Conservation (phyloP, 1,140 invertebrate genomes). For the Drosophila sechellia region DNA sequence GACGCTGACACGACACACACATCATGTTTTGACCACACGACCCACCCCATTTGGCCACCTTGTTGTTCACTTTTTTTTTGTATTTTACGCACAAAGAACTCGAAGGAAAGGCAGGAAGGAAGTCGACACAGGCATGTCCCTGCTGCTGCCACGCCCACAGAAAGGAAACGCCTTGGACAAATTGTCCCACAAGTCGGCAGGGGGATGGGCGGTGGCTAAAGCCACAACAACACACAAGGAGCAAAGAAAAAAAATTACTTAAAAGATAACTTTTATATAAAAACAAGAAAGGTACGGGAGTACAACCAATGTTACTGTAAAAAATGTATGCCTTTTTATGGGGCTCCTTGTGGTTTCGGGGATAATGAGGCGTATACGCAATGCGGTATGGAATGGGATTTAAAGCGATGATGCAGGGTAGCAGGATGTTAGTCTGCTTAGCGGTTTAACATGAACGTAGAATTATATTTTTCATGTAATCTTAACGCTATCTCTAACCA, state of each 20-base stretch:
- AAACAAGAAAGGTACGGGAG: constrained; percentile 1
- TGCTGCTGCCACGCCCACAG: constrained; percentile 44
- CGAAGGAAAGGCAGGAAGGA: constrained; percentile 62
- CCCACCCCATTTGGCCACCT: constrained; percentile 14
- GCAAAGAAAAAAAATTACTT: constrained; percentile 42
- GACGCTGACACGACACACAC: constrained; percentile 40
- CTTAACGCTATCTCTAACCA: no score
- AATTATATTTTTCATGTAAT: background rate
- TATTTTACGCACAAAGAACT: constrained; percentile 48
- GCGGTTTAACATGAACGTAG: background rate
- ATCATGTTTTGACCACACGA: constrained; percentile 34
- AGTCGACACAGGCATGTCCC: constrained; percentile 66
- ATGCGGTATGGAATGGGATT: constrained; percentile 25
- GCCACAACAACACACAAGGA: constrained; percentile 18
- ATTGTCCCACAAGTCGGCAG: constrained; percentile 51
- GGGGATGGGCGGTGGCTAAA: background rate
- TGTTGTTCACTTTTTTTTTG: constrained; percentile 32
- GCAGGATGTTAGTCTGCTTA: background rate
- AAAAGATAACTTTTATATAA: constrained; percentile 45
- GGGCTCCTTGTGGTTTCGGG: constrained; percentile 35
- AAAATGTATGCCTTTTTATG: constrained; percentile 35
- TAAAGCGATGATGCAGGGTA: constrained; percentile 10
- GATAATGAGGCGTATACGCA: constrained; percentile 54
- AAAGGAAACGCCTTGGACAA: constrained; percentile 73
- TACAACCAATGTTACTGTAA: constrained; percentile 23